Evolutionary conservation across 2,888 invertebrate species (phyloP), one percentile per base, ranked within the genome.

Genomic region (Drosophila austrosaltans): DNA sequence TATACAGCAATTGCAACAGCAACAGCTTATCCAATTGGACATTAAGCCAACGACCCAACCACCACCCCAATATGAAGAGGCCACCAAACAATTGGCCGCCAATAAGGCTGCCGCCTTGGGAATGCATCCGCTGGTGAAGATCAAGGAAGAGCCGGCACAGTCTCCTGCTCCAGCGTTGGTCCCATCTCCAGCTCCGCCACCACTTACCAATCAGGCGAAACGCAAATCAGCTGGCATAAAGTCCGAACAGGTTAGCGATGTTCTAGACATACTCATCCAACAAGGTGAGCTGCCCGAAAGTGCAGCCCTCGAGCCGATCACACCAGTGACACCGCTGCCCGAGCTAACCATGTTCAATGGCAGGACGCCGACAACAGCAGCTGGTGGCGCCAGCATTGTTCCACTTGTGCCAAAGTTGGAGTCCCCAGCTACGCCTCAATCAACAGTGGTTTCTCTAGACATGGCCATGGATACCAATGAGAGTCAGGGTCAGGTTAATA

Each of bases 211-310:
- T 22, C 48, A 62, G 28, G 62, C 66, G 39, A 78, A 74, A 32
- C 83, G 78, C 63, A 91, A 88, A 54, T 69, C 78, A 0, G 30
- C 71, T 4, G 77, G 73, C 65, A 79, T 92, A 0, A 92, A 93
- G 69, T 91, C 92, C 87, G 90, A 93, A 83, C 92, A 92, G 70
- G 87, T 92, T 30, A 91, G 90, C 53, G 98, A 98, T 92, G 98
- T 98, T 0, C 93, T 98, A 64, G 98, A 98, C 91, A 98, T 98
- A 79, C 94, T 98, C 12, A 98, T 98, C 54, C 96, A 98, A 90
- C 97, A 97, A 91, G 98, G 98, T 10, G 98, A 98, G 90, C 92
- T 98, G 67, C 97, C 98, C 1, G 95, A 97, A 7, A 97, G 82
- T 42, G 82, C 97, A 82, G 97, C 89, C 5, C 70, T 92, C 58